Evolutionary conservation across 2,888 invertebrate species (phyloP).

Genomic region (Crocallis elinguaria): DNA sequence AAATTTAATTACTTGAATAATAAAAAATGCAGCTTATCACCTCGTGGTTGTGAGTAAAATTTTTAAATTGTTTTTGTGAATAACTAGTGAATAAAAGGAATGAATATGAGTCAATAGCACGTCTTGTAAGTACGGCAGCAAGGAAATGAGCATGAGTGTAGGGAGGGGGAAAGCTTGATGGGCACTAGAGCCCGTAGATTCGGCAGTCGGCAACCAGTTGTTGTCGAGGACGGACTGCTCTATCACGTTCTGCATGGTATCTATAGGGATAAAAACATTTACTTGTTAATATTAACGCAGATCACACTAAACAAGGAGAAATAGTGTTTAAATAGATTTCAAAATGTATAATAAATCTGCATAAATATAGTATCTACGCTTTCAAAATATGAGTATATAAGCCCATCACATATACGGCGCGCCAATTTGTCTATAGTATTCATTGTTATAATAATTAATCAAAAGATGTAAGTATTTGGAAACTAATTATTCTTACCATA

Average conservation of each 20-base stretch:
- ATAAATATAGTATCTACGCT: too few relatives aligned
- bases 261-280: slow-evolving; percentile 55
- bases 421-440: too few relatives aligned
- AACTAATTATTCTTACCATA: slow-evolving; percentile 52
- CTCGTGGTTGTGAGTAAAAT: slow-evolving; percentile 53
- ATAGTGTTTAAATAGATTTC: too few relatives aligned
- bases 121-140: slow-evolving; percentile 58
- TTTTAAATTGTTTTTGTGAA: slow-evolving; percentile 40
- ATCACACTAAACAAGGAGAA: too few relatives aligned
- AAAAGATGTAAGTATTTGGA: background rate
- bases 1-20: slow-evolving; percentile 50
- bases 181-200: slow-evolving; percentile 63
- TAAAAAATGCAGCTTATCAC: slow-evolving; percentile 65
- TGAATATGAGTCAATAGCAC: slow-evolving; percentile 49
- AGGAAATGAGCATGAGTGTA: slow-evolving; percentile 53
- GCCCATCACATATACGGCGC: too few relatives aligned
- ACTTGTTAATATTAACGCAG: too few relatives aligned
- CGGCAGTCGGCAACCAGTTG: slow-evolving; percentile 80
- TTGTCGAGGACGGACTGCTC: slow-evolving; percentile 82
- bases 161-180: slow-evolving; percentile 58
- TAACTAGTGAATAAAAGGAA: slow-evolving; percentile 42
- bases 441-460: background rate
- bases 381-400: too few relatives aligned
- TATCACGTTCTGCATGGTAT: slow-evolving; percentile 81
- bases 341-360: too few relatives aligned